Evolutionary conservation across 2,888 invertebrate species (phyloP).

Genomic region (Sphaeridia pumilis): DNA sequence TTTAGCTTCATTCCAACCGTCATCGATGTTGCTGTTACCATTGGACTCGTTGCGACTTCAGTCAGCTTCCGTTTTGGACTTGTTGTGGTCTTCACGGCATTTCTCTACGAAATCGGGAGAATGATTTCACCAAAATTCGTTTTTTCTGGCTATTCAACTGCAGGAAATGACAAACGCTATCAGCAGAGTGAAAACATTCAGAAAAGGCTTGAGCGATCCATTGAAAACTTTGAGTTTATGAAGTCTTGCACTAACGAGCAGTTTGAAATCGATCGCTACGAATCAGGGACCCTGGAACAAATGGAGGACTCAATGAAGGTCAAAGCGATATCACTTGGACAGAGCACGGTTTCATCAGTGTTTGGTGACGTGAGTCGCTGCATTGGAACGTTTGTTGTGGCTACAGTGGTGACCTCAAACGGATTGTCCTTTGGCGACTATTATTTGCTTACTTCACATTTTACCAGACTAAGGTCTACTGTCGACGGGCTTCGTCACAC

Average conservation of each 20-base stretch:
- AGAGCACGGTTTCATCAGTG: constrained; percentile 71
- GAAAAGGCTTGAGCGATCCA: too few relatives aligned
- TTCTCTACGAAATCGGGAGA: constrained; percentile 81
- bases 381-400: constrained; percentile 69
- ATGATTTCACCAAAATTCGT: too few relatives aligned
- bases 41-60: constrained; percentile 70
- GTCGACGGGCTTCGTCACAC: constrained; percentile 97
- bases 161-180: constrained; percentile 84
- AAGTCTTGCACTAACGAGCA: constrained; percentile 93
- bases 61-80: constrained; percentile 93
- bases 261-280: constrained; percentile 79
- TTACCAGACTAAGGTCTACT: constrained; percentile 87
- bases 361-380: constrained; percentile 87
- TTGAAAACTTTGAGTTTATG: constrained; percentile 96
- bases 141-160: too few relatives aligned
- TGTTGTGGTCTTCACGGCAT: constrained; percentile 88
- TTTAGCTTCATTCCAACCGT: constrained; percentile 91
- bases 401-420: constrained; percentile 58
- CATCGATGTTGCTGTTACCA: constrained; percentile 83
- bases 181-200: constrained; percentile 93
- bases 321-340: too few relatives aligned
- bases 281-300: constrained; percentile 51
- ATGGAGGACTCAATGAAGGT: constrained; percentile 69
- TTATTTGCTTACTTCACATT: constrained; percentile 87
- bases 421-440: constrained; percentile 85